Percentiles rank a stretch among this genome's conserved stretches.
Conservation (phyloP, 2,113 vertebrate species). For the Oreochromis niloticus region DNA sequence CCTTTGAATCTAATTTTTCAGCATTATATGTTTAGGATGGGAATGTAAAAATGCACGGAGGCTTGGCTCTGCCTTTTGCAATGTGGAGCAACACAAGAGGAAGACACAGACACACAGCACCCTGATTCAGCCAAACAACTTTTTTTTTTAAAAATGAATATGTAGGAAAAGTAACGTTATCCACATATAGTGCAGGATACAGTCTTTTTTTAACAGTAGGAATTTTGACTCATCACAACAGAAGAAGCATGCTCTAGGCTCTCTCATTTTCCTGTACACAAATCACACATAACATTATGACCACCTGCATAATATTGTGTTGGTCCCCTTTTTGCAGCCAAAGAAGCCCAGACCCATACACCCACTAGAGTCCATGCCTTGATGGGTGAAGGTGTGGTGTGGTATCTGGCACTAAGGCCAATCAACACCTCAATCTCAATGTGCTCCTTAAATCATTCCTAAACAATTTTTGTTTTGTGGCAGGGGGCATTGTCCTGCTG, state of each 20-base stretch:
- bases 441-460: neutral
- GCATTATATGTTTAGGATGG: neutral
- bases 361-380: neutral
- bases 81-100: neutral
- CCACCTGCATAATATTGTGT: neutral
- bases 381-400: neutral
- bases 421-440: neutral
- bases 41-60: neutral
- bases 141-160: neutral
- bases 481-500: neutral
- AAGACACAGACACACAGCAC: accelerated
- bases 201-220: neutral
- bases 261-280: neutral
- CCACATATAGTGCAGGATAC: neutral
- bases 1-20: neutral
- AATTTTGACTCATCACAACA: neutral
- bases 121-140: neutral
- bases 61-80: neutral
- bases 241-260: neutral
- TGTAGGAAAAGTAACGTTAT: neutral
- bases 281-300: neutral
- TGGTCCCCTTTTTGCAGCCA: neutral
- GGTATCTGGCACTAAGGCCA: neutral
- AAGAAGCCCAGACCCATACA: neutral
- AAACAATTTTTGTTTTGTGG: neutral